Conservation (phyloP, 2,113 vertebrate species). For the Pangasianodon gigas region DNA sequence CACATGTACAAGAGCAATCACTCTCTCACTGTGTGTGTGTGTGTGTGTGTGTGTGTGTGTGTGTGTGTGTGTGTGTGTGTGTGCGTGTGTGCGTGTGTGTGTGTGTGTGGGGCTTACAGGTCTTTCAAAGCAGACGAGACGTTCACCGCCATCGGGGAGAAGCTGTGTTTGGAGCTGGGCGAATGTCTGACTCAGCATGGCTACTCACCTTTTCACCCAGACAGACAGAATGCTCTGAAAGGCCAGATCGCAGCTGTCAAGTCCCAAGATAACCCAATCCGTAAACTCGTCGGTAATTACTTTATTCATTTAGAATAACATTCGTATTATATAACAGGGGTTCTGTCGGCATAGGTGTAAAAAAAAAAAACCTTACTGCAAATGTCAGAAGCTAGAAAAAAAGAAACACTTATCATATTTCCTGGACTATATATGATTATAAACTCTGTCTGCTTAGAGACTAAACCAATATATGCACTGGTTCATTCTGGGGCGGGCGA, state of each 20-base stretch:
- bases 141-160: constrained; percentile 81
- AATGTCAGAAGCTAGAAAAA: background rate
- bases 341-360: background rate
- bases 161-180: constrained; percentile 84
- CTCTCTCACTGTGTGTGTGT: background rate
- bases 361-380: background rate
- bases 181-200: constrained; percentile 81
- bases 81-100: background rate
- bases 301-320: background rate
- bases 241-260: constrained; percentile 84
- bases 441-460: background rate
- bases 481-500: background rate
- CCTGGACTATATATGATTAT: background rate
- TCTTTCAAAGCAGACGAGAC: constrained; percentile 80
- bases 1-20: background rate
- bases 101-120: constrained; percentile 62
- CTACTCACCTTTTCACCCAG: constrained; percentile 72
- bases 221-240: constrained; percentile 77
- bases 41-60: background rate
- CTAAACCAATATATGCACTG: background rate
- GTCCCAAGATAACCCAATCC: constrained; percentile 79
- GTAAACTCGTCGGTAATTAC: constrained; percentile 84
- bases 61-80: constrained; percentile 15
- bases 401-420: background rate
- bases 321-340: background rate